phyloP scores from a whole-genome alignment of 1,140 invertebrate species.

The Ostrea edulis region DNA sequence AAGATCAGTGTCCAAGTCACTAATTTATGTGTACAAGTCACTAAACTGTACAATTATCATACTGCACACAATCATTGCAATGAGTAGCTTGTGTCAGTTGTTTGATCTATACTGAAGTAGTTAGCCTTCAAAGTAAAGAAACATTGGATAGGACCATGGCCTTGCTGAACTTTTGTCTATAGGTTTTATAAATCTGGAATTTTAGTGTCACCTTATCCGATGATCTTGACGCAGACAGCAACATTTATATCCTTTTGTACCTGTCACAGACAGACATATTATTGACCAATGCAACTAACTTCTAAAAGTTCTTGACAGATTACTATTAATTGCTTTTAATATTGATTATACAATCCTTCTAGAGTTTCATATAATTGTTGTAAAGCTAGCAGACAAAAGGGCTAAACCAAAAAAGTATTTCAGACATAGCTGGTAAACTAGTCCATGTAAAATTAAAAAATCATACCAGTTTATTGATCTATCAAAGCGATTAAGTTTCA shows the following conservation, averaged over 20 bases:
- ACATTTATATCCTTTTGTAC: not conserved
- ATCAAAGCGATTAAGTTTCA: constrained; percentile 25
- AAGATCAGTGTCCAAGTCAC: too few species aligned
- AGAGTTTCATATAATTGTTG: constrained; percentile 8
- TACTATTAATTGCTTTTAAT: constrained; percentile 33
- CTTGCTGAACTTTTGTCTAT: not conserved
- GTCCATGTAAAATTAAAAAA: constrained; percentile 1
- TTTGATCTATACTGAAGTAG: not conserved
- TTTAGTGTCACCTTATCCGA: not conserved
- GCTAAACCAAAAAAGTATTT: not conserved
- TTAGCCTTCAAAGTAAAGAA: constrained; percentile 13
- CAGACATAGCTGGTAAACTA: not conserved
- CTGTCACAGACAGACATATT: constrained; percentile 18
- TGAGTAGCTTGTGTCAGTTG: not conserved
- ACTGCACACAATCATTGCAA: not conserved
- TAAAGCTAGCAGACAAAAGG: not conserved
- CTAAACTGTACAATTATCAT: not conserved
- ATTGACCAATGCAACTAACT: constrained; percentile 22
- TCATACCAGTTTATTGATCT: not conserved
- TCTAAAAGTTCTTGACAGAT: constrained; percentile 11
- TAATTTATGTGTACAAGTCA: not conserved
- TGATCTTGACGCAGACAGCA: constrained; percentile 12
- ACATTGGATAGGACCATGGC: not conserved
- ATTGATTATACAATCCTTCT: constrained; percentile 29
- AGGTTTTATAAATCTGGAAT: too few species aligned